Base-by-base conservation (phyloP, 2,888 invertebrate species). In the Erebia palarica region DNA sequence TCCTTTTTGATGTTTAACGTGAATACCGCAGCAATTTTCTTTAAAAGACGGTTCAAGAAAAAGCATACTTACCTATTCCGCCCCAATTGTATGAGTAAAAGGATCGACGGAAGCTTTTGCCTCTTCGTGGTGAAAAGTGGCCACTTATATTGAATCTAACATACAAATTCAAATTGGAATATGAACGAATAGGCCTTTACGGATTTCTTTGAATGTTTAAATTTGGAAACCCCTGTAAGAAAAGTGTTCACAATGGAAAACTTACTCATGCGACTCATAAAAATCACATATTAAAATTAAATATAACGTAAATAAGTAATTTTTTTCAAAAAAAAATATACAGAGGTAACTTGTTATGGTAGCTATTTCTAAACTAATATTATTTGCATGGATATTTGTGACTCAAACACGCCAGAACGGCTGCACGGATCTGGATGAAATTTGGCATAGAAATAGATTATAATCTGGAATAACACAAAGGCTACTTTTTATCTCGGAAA, bases 81-180 rank as follows among this genome's bases (percentile, higher is more conserved):
- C 81, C 82, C 76, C 81, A 82, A 82, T 78, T 81, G 74, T 76
- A 11, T 11, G 13, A 47, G 47, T 47, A 78, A 84, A 84, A 82
- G 80, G 81, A 79, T 79, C 79, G 76, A 75, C 81, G 82, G 84
- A 86, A 86, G 81, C 83, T 77, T 82, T 84, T 81, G 80, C 78
- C 79, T 80, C 80, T 80, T 82, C 78, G 76, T 72, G 77, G 71
- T 78, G 77, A 77, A 83, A 86, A 85, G 81, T 84, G 81, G 79
- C 81, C 83, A 81, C 80, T 84, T 83, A 79, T 70, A 73, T 77
- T 76, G 79, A 81, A 80, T 82, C 79, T 78, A 57, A 70, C 65
- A 70, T 64, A 67, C 49, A 57, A 67, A 49, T 67, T 67, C 59
- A 59, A 67, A 67, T 59, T 67, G 59, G 59, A 49, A 67, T 66